Conservation (phyloP, 2,888 invertebrate species). For the Pseudanteris insignis region DNA sequence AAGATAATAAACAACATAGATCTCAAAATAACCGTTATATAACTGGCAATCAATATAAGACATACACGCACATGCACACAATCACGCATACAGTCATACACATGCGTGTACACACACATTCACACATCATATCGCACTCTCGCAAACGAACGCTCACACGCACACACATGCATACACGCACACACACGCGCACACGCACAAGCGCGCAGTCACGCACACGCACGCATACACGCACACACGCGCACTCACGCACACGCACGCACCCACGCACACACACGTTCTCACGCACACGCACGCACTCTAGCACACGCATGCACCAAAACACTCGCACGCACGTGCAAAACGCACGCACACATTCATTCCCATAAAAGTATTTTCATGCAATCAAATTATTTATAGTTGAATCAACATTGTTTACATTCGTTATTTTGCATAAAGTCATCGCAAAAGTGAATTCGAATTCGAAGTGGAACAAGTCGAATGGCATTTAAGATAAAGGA, state of each 20-base stretch:
- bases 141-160: not conserved
- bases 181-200: not conserved
- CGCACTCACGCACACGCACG: not conserved
- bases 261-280: not conserved
- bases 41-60: too few species aligned
- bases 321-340: too few species aligned
- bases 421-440: not conserved
- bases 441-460: not conserved
- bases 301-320: not conserved
- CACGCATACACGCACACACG: not conserved
- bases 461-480: conserved; percentile 16
- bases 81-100: not conserved
- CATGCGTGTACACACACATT: not conserved
- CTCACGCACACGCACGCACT: not conserved
- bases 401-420: not conserved
- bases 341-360: too few species aligned
- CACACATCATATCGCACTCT: too few species aligned
- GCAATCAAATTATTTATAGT: not conserved
- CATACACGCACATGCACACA: not conserved
- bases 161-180: not conserved
- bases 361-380: not conserved
- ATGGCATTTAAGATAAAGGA: conserved; percentile 15
- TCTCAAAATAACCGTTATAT: too few species aligned
- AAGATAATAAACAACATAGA: too few species aligned
- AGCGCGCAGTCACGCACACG: not conserved